phyloP scores from a whole-genome alignment of 2,888 invertebrate genomes.

The Phasia obesa region DNA sequence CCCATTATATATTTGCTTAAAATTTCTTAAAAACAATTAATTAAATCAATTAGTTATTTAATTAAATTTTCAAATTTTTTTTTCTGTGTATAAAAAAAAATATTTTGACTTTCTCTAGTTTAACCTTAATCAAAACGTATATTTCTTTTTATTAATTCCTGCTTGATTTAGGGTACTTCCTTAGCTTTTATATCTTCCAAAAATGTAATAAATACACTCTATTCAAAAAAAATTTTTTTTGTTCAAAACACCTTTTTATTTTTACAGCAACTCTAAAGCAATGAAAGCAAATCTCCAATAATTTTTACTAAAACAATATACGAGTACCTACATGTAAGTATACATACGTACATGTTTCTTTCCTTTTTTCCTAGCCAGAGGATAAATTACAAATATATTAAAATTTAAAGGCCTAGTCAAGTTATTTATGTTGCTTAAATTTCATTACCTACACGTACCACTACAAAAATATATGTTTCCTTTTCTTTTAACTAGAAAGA shows the following conservation, averaged over 20 bases:
- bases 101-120: too few species aligned
- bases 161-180: too few species aligned
- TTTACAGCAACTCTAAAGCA: slow-evolving; percentile 5
- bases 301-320: slow-evolving; percentile 3
- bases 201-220: too few species aligned
- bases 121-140: too few species aligned
- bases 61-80: too few species aligned
- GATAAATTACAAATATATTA: slow-evolving; percentile 61
- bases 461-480: slow-evolving; percentile 7
- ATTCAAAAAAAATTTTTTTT: too few species aligned
- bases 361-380: slow-evolving; percentile 23
- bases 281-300: slow-evolving; percentile 38
- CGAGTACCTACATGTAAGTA: slow-evolving; percentile 16
- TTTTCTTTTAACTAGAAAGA: not conserved
- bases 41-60: too few species aligned
- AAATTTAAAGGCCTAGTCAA: slow-evolving; percentile 66
- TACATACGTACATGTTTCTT: slow-evolving; percentile 17
- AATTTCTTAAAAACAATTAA: too few species aligned
- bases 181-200: too few species aligned
- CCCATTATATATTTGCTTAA: too few species aligned
- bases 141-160: too few species aligned
- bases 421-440: slow-evolving; percentile 62
- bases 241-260: slow-evolving; percentile 3
- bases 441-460: slow-evolving; percentile 31
- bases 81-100: too few species aligned